These are phyloP conservation scores for Calonectris borealis DNA, from an alignment of 2,113 vertebrate species.

Conservation along the genomic window DNA sequence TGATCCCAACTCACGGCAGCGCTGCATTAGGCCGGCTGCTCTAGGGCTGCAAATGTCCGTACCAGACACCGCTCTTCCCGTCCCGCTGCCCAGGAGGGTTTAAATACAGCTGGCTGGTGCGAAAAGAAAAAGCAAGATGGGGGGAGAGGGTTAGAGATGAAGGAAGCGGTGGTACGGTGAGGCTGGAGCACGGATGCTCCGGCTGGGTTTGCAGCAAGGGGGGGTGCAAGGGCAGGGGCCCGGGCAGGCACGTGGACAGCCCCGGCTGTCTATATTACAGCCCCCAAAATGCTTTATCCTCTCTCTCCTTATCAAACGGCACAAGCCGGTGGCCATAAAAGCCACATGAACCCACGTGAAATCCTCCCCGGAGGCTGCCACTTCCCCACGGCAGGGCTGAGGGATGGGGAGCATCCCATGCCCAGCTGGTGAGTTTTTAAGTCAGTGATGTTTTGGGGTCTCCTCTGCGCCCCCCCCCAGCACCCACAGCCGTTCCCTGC, in stretches of 20 bases:
- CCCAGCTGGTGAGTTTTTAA: background rate
- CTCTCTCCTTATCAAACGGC: background rate
- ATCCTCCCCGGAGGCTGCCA: background rate
- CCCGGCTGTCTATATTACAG: rapidly evolving
- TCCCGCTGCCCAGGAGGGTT: conserved; percentile 2
- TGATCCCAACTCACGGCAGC: conserved; percentile 41
- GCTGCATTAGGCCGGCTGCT: conserved; percentile 18
- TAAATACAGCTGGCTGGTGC: conserved; percentile 24
- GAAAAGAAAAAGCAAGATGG: background rate
- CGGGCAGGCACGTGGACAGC: background rate
- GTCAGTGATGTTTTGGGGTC: background rate
- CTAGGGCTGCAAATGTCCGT: conserved; percentile 31
- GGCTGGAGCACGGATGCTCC: background rate
- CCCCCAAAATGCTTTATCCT: background rate
- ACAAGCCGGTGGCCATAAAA: background rate
- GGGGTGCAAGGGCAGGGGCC: background rate
- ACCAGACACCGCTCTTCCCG: conserved; percentile 44
- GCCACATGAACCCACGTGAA: rapidly evolving
- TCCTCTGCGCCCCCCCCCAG: background rate
- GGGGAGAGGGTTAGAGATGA: background rate
- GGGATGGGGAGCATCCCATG: background rate
- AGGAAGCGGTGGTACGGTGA: background rate
- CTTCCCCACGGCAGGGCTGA: background rate
- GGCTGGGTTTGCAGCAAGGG: background rate
- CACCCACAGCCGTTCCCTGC: background rate